A percentile compares a stretch with the other conserved stretches of the same genome.
Conservation (phyloP, 1,140 invertebrate species). For the Drosophila sp. region DNA sequence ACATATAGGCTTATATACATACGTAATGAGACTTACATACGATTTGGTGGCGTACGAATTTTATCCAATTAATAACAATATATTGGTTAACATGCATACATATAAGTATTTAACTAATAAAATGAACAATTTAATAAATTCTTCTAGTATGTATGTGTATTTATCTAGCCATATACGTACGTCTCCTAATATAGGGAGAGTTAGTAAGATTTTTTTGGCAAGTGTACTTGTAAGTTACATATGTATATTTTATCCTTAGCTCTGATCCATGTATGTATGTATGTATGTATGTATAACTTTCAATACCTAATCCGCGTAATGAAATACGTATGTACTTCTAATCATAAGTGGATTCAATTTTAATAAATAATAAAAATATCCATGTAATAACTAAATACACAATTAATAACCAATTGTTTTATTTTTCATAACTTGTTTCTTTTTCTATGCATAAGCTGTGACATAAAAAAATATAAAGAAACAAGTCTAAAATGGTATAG, state of each 20-base stretch:
- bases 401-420: not conserved
- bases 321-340: slow-evolving; percentile 52
- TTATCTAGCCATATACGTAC: slow-evolving; percentile 39
- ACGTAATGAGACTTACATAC: slow-evolving; percentile 10
- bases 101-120: slow-evolving; percentile 32
- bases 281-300: slow-evolving; percentile 35
- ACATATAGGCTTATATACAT: slow-evolving; percentile 7
- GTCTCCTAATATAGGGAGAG: slow-evolving; percentile 17
- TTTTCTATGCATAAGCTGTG: too few species aligned
- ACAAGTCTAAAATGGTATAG: too few species aligned
- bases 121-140: slow-evolving; percentile 37
- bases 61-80: slow-evolving; percentile 13
- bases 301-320: slow-evolving; percentile 45
- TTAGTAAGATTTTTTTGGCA: slow-evolving; percentile 32
- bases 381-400: slow-evolving; percentile 26
- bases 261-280: slow-evolving; percentile 27
- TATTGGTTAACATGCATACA: slow-evolving; percentile 12
- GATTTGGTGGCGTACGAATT: slow-evolving; percentile 16
- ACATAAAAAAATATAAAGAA: too few species aligned
- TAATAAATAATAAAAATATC: slow-evolving; percentile 49
- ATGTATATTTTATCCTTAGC: slow-evolving; percentile 40
- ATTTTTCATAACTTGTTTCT: not conserved
- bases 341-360: slow-evolving; percentile 47
- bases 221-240: slow-evolving; percentile 49
- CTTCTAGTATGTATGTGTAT: slow-evolving; percentile 27